Base-by-base conservation (phyloP, 2,113 vertebrate genomes). In the Garra rufa region DNA sequence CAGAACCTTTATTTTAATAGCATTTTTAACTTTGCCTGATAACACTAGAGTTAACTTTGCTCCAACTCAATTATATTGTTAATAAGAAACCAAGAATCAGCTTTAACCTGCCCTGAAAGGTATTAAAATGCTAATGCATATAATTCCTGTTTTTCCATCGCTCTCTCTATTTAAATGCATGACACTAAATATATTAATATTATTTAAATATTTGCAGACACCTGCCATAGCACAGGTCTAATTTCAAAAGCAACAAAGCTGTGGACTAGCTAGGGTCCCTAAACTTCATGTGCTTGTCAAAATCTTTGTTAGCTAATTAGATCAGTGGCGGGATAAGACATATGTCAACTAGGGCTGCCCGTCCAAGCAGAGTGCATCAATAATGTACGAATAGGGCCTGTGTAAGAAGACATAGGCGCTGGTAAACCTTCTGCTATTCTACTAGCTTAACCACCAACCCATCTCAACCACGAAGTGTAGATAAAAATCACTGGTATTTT, bases 231-330 rank as follows among this genome's bases (percentile, higher is more conserved):
- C 70, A 43, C 34, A 73, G 41, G 41, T 44, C 38, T 70, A 13
- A n/a, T 10, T 70, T 70, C 67, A 41, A 59, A 59, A 59, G 9
- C 55, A 59, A 21, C 55, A 59, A 9, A 59, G 19, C 17, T 0
- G 6, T 44, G 21, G 21, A 44, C 38, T 14, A 44, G 59, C 24
- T 63, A 28, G 24, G 21, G 21, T 26, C 41, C 69, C 41, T 8
- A 78, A 78, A 61, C 55, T 1, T 61, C 3, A n/a, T 19, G 8
- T 61, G n/a, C n/a, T 8, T 9, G 21, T 79, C 55, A 79, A 79
- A 79, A 79, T 79, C 78, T 65, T 63, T 21, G 59, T 80, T 14
- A 48, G 78, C 17, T 67, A 80, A 80, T 80, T 17, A 63, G 57
- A 65, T 80, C 26, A 80, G 61, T 24, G 10, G 43, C 34, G 19